Evolutionary conservation across 2,113 vertebrate genomes (phyloP).

Genomic region (Otus sunia): DNA sequence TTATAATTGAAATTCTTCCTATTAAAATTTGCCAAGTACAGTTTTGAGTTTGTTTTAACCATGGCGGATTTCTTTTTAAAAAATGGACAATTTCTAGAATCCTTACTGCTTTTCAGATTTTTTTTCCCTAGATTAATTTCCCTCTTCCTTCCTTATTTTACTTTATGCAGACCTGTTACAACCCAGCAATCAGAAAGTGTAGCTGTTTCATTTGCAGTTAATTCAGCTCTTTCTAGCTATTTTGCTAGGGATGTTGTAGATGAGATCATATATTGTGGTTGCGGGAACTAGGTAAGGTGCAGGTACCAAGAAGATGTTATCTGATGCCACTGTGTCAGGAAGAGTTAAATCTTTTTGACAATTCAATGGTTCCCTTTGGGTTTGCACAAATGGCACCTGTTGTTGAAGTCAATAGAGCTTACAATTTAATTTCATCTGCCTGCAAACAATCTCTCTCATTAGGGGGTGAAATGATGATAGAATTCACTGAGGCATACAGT

Average conservation of each 20-base stretch:
- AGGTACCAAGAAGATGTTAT: slow-evolving; percentile 44
- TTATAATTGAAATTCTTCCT: slow-evolving; percentile 9
- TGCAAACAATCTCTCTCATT: slow-evolving; percentile 92
- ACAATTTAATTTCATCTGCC: slow-evolving; percentile 95
- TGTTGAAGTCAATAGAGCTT: slow-evolving; percentile 90
- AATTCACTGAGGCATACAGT: slow-evolving; percentile 83
- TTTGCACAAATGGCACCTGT: slow-evolving; percentile 88
- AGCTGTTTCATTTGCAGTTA: slow-evolving; percentile 22
- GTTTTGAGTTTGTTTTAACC: not conserved
- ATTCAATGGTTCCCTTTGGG: slow-evolving; percentile 71
- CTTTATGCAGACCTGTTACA: not conserved
- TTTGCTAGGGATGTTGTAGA: not conserved
- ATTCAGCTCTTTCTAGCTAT: not conserved
- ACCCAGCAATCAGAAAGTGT: not conserved
- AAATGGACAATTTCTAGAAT: not conserved
- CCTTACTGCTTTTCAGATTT: not conserved
- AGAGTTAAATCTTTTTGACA: slow-evolving; percentile 77
- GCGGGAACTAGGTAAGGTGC: not conserved
- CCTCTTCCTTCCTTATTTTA: not conserved
- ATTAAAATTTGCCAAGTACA: not conserved
- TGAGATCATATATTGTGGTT: not conserved
- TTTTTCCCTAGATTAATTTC: not conserved
- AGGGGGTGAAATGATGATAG: slow-evolving; percentile 86
- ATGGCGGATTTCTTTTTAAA: not conserved
- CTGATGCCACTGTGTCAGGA: slow-evolving; percentile 30